A percentile compares a stretch with the other conserved stretches of the same genome.
phyloP scores from a whole-genome alignment of 64 coral and sea anemone species.

The Platygyra sinensis region DNA sequence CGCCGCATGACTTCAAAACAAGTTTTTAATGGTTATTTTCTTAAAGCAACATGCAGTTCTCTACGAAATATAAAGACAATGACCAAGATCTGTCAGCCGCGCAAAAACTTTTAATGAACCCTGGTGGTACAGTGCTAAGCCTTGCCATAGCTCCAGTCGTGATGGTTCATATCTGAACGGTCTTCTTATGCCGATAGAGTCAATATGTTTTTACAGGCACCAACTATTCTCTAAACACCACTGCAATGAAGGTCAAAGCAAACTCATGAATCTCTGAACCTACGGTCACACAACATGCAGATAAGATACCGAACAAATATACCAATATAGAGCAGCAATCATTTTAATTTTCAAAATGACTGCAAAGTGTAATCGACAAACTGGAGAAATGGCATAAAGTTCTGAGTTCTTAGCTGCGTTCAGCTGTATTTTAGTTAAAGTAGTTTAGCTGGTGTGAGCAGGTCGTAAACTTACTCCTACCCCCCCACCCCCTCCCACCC shows the following conservation, averaged over 20 bases:
- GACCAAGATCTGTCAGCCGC: neutral
- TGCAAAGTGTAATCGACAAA: no score
- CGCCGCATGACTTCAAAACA: no score
- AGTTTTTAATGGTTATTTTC: neutral
- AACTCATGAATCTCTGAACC: neutral
- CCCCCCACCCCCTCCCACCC: no score
- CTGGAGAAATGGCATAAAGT: no score
- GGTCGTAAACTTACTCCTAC: no score
- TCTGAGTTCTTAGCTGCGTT: no score
- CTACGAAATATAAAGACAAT: slow-evolving; percentile 35
- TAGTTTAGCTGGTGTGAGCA: no score
- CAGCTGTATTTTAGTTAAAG: no score
- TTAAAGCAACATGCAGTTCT: neutral
- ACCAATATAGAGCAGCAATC: no score
- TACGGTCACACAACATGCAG: neutral
- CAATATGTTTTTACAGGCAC: neutral
- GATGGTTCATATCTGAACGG: slow-evolving; percentile 34
- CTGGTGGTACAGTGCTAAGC: slow-evolving; percentile 68
- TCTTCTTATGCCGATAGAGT: neutral
- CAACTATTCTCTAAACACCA: neutral
- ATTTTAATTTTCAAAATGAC: no score
- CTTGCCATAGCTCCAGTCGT: slow-evolving; percentile 8
- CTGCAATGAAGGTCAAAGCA: neutral
- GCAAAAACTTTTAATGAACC: neutral
- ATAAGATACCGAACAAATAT: neutral